phyloP scores from a whole-genome alignment of 2,888 invertebrate genomes.

The Limenitis camilla region DNA sequence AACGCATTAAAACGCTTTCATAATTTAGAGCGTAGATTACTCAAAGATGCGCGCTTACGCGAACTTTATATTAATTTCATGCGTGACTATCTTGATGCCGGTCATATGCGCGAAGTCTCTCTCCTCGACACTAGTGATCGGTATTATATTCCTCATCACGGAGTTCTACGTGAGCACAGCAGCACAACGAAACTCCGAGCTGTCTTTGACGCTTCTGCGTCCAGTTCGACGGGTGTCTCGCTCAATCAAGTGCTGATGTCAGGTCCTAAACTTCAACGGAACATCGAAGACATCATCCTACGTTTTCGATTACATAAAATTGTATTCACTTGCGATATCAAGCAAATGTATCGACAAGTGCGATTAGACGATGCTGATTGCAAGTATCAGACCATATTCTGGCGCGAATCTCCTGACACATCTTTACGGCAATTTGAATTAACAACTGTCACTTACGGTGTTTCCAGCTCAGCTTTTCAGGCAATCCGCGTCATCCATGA shows the following conservation, averaged over 20 bases:
- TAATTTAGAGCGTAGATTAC: slow-evolving; percentile 5
- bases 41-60: neutral
- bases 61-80: slow-evolving; percentile 7
- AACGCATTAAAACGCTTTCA: neutral
- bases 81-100: slow-evolving; percentile 5
- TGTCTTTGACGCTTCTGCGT: neutral
- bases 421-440: slow-evolving; percentile 23
- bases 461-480: slow-evolving; percentile 18
- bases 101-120: slow-evolving; percentile 9
- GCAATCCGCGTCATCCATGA: slow-evolving; percentile 14
- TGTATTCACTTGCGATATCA: slow-evolving; percentile 27
- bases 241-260: neutral
- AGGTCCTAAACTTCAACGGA: neutral
- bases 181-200: neutral
- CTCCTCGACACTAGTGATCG: neutral
- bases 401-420: slow-evolving; percentile 21
- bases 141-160: slow-evolving; percentile 8
- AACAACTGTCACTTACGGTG: slow-evolving; percentile 22
- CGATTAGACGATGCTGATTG: slow-evolving; percentile 18
- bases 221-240: neutral
- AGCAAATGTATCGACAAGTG: slow-evolving; percentile 27
- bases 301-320: slow-evolving; percentile 18
- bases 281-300: slow-evolving; percentile 21
- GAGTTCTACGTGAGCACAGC: neutral
- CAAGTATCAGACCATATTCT: slow-evolving; percentile 24